Conservation (phyloP, 2,113 vertebrate species). For the Conger conger region DNA sequence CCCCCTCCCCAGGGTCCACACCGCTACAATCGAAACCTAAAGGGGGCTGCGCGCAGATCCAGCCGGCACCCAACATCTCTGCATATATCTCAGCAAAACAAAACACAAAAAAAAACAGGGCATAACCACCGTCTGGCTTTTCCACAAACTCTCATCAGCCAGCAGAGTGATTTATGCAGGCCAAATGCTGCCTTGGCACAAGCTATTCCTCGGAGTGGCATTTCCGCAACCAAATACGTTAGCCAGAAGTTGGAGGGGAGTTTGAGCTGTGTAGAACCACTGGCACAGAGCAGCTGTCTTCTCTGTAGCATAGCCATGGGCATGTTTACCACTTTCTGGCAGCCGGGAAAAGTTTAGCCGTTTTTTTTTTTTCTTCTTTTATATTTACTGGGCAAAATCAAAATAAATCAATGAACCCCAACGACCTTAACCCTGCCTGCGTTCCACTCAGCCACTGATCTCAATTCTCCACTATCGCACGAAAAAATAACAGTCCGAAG, state of each 20-base stretch:
- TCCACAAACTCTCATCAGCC: constrained; percentile 1
- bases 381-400: neutral
- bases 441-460: neutral
- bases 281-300: constrained; percentile 26
- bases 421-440: neutral
- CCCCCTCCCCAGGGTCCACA: neutral
- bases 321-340: constrained; percentile 23
- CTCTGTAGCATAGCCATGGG: constrained; percentile 15
- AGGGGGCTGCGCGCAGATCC: neutral
- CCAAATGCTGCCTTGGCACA: constrained; percentile 19
- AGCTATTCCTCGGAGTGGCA: constrained; percentile 8
- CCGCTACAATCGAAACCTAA: neutral
- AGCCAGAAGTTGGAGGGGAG: constrained; percentile 13
- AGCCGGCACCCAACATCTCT: neutral
- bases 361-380: too few relatives aligned
- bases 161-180: constrained; percentile 22
- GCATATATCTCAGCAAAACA: neutral
- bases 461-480: neutral
- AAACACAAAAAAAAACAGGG: neutral
- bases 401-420: neutral
- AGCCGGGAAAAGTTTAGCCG: neutral
- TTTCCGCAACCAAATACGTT: constrained; percentile 21
- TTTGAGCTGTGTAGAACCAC: constrained; percentile 15
- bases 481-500: neutral
- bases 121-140: constrained; percentile 9